Evolutionary conservation across 2,113 vertebrate species (phyloP).

Genomic region (Trinectes maculatus): DNA sequence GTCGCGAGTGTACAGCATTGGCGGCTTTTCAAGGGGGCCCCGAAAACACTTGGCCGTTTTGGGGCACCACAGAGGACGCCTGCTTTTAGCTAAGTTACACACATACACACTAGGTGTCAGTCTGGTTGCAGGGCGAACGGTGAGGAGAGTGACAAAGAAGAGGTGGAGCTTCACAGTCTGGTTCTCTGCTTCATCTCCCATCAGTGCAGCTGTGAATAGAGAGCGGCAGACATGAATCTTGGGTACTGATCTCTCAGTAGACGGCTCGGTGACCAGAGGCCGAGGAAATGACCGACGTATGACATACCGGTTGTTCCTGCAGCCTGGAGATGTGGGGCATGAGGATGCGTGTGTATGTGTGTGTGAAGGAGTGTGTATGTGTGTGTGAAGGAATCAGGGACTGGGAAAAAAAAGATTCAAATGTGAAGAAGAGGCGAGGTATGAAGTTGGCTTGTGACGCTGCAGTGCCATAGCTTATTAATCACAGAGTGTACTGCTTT

Average conservation of each 20-base stretch:
- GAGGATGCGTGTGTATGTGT: background rate
- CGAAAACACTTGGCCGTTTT: slow-evolving; percentile 39
- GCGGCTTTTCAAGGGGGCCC: slow-evolving; percentile 58
- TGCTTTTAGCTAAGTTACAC: slow-evolving; percentile 12
- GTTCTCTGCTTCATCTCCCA: slow-evolving; percentile 60
- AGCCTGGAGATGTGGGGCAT: slow-evolving; percentile 12
- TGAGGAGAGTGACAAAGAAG: slow-evolving; percentile 1
- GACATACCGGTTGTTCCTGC: slow-evolving; percentile 49
- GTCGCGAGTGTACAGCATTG: slow-evolving; percentile 42
- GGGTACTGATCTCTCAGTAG: slow-evolving; percentile 70
- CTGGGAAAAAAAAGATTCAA: no score
- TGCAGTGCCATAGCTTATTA: slow-evolving; percentile 57
- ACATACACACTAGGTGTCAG: slow-evolving; percentile 46
- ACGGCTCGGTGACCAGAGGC: slow-evolving; percentile 57
- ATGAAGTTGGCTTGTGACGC: slow-evolving; percentile 64
- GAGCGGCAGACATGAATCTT: slow-evolving; percentile 67
- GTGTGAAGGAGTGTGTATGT: no score
- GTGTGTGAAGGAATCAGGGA: no score
- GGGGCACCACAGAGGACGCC: slow-evolving; percentile 7
- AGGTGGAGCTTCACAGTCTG: slow-evolving; percentile 19
- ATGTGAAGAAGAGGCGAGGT: no score
- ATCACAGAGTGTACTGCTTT: slow-evolving; percentile 67
- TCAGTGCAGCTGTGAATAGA: slow-evolving; percentile 69
- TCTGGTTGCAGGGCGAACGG: slow-evolving; percentile 23
- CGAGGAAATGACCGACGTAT: slow-evolving; percentile 62